Evolutionary conservation across 1,140 invertebrate species (phyloP), one percentile per base, ranked within the genome.

Genomic region (Eueides isabella): DNA sequence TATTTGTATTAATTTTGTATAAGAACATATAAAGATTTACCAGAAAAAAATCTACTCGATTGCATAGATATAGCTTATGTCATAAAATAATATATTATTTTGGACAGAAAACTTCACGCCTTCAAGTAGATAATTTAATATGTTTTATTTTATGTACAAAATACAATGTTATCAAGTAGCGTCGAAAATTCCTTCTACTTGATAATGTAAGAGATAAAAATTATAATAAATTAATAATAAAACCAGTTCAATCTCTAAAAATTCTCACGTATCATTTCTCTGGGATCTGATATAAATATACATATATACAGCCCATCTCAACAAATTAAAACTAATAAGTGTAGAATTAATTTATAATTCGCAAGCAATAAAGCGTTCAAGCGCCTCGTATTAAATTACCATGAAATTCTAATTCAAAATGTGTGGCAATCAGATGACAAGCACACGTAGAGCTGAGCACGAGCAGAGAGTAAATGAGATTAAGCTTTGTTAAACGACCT

Each of bases 401-500:
- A 76, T 67, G 77, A 85, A 86, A 85, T 83, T 81, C 82, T 81
- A 79, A 84, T 80, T 82, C 83, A 84, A 80, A 80, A 84, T 77
- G 75, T 79, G 83, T 86, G 78, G 84, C 85, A 92, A 89, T 90
- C 85, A 86, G 81, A 77, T 80, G 90, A 90, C 87, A 87, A 29
- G 82, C 77, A 77, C 77, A 78, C 74, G 67, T 30, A 61, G 44
- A 33, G 55, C 74, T 76, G 80, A 76, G 77, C 83, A n/a, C 61
- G 61, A 62, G 16, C 14, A n/a, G 5, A 30, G 61, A 62, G 61
- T n/a, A 62, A 92, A 90, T 86, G 83, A 84, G 85, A 91, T 92
- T 91, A 89, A 90, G 89, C 83, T 90, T 89, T 89, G 87, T 86
- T 89, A 89, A 91, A 88, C 87, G 85, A 87, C 86, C 86, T 90